Percentiles rank a stretch among this genome's conserved stretches.
Evolutionary conservation across 2,888 invertebrate genomes (phyloP).

Genomic region (Caenorhabditis sp.): DNA sequence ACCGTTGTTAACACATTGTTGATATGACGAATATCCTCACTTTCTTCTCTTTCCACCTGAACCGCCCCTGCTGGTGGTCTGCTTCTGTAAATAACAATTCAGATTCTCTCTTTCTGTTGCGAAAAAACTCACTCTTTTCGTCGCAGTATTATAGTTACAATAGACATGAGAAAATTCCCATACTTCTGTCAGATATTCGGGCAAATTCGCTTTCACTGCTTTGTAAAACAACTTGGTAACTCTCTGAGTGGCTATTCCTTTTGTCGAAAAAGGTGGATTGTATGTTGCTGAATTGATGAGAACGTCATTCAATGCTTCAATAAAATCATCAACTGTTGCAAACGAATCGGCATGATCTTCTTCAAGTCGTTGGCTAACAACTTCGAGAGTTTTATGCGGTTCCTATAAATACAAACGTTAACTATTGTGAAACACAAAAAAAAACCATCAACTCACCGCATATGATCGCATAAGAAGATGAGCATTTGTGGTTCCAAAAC

Average conservation of each 20-base stretch:
- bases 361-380: slow-evolving; percentile 1
- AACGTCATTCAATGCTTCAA: slow-evolving; percentile 1
- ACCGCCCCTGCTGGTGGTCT: not conserved
- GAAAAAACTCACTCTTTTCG: not conserved
- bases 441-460: slow-evolving; percentile 1
- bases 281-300: slow-evolving; percentile 2
- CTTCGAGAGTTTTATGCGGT: not conserved
- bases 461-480: not conserved
- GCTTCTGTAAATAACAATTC: slow-evolving; percentile 1
- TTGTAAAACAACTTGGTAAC: not conserved
- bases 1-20: too few species aligned
- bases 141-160: too few species aligned
- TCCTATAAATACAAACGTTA: slow-evolving; percentile 4
- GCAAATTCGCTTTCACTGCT: not conserved
- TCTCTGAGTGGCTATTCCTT: not conserved
- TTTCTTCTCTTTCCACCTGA: not conserved
- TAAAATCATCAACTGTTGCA: slow-evolving; percentile 1
- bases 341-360: not conserved
- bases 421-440: not conserved
- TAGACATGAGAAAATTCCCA: slow-evolving; percentile 1
- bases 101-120: too few species aligned
- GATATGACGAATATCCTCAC: too few species aligned
- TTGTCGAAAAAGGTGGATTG: not conserved
- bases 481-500: not conserved
- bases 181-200: not conserved